Conservation (phyloP, 2,888 invertebrate species). For the Vannuccia rotundouncinata region DNA sequence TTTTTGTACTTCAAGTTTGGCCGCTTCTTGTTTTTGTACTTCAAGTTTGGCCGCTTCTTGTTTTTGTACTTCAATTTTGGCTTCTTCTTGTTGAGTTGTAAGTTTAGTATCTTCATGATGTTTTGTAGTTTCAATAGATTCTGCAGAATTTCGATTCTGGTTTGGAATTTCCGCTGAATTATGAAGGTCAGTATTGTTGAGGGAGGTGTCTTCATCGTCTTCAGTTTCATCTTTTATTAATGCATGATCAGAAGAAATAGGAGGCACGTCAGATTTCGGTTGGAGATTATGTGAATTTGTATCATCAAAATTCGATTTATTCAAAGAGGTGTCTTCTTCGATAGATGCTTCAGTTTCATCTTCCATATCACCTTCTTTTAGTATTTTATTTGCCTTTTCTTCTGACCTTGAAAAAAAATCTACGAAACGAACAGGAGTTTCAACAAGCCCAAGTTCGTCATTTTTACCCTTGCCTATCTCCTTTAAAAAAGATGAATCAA, state of each 20-base stretch:
- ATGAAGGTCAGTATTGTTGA: too few species aligned
- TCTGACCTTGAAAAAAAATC: not conserved
- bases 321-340: not conserved
- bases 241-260: not conserved
- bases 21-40: too few species aligned
- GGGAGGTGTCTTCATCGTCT: constrained; percentile 13
- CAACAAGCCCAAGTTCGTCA: not conserved
- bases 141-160: too few species aligned
- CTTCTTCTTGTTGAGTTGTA: too few species aligned
- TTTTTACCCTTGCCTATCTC: constrained; percentile 15
- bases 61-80: too few species aligned
- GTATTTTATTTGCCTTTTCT: not conserved
- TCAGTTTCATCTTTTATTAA: not conserved
- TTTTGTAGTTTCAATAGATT: too few species aligned
- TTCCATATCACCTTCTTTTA: not conserved
- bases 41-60: too few species aligned
- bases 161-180: too few species aligned
- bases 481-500: constrained; percentile 14
- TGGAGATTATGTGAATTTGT: not conserved
- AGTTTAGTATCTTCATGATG: too few species aligned
- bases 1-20: too few species aligned
- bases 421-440: constrained; percentile 3
- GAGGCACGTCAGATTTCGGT: not conserved
- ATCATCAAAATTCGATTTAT: constrained; percentile 4
- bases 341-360: not conserved